Percentiles rank a stretch among this genome's conserved stretches.
Evolutionary conservation across 2,113 vertebrate species (phyloP).

Genomic region (Pedionomus torquatus): DNA sequence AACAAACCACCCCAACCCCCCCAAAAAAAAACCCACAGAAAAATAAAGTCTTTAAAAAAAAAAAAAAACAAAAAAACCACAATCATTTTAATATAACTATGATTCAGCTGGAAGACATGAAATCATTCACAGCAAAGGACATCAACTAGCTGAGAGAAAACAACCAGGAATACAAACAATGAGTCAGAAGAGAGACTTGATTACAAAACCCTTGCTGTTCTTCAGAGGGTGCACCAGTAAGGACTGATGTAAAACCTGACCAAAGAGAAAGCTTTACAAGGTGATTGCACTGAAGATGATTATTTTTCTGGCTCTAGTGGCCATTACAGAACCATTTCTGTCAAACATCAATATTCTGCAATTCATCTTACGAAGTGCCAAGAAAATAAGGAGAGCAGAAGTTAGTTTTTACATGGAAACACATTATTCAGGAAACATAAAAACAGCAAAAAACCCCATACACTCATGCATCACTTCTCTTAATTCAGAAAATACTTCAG

Average conservation of each 20-base stretch:
- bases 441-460: not conserved
- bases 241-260: not conserved
- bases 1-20: not conserved
- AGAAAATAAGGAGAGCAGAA: not conserved
- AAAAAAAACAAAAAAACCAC: not conserved
- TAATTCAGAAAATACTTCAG: not conserved
- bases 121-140: not conserved
- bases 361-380: not conserved
- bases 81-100: not conserved
- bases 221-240: not conserved
- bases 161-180: not conserved
- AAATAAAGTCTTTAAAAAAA: too few relatives aligned
- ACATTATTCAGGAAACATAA: rapidly evolving
- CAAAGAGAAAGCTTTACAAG: not conserved
- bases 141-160: not conserved
- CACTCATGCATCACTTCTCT: not conserved
- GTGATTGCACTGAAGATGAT: not conserved
- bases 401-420: not conserved
- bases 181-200: not conserved
- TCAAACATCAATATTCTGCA: not conserved
- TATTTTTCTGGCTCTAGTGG: not conserved
- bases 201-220: not conserved
- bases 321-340: not conserved
- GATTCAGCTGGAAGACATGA: not conserved
- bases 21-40: not conserved